Evolutionary conservation across 2,113 vertebrate genomes (phyloP), one percentile per base, ranked within the genome.

Genomic region (Stictonetta naevosa): DNA sequence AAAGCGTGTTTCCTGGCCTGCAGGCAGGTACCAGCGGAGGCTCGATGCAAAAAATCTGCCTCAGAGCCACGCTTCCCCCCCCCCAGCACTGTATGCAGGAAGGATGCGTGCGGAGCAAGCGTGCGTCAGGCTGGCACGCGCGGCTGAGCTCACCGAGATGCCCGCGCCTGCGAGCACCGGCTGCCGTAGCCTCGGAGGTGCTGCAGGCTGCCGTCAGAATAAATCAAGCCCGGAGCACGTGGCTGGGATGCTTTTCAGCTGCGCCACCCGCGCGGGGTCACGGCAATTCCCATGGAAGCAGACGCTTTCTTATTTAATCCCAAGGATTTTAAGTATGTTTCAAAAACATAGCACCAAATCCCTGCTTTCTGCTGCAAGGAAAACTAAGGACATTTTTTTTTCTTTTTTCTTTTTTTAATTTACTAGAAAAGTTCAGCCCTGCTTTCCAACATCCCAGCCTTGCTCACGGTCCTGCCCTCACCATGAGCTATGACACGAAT

Each of bases 121-220:
- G 23, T 55, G 56, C 15, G 29, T 36, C 77, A 40, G 85, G 66
- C 42, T 26, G 60, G 71, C 59, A 59, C 42, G 19, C 4, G 55
- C 59, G 48, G 53, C 72, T 59, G 50, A 29, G 6, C 44, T 40
- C 56, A 8, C 14, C 3, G 3, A 12, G 1, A 22, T 2, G 23
- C 53, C 1, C 2, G 13, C 60, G 6, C 53, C 1, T 2, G 13
- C 60, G 6, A 8, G 31, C 6, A 23, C 3, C 3, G 48, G 8
- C 75, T 13, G 28, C 8, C 2, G 5, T 3, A 36, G 25, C 34
- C 20, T 22, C 8, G 13, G 11, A 2, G 59, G 53, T 58, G 40
- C 62, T 2, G 2, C 55, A 3, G 34, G 8, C 7, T 4, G 42
- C 44, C 17, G 1, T 40, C 6, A 1, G 69, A 40, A 56, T 6